These are phyloP conservation scores for Colossoma macropomum DNA, from an alignment of 2,113 vertebrate species.

Conservation along the genomic window DNA sequence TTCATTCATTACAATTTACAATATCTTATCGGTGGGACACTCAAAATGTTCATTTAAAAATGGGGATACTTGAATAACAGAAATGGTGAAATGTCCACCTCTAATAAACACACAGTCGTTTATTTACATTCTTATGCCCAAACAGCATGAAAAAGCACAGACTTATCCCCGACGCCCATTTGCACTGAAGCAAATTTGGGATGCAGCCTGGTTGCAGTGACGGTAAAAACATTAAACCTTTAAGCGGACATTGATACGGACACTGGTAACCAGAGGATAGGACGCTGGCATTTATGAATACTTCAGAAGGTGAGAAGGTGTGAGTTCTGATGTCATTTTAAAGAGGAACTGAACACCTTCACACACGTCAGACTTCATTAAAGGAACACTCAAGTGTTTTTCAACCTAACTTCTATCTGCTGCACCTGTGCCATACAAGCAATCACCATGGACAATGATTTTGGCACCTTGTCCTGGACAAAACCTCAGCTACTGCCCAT, in stretches of 20 bases:
- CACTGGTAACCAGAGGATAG: not conserved
- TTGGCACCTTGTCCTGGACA: no score
- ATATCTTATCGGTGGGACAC: no score
- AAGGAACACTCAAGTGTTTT: not conserved
- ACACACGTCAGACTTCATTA: not conserved
- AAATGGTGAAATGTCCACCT: no score
- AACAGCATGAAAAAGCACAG: not conserved
- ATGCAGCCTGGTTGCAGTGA: not conserved
- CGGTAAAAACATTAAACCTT: not conserved
- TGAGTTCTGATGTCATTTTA: not conserved
- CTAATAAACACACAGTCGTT: no score
- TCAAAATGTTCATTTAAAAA: no score
- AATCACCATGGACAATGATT: no score
- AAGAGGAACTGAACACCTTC: not conserved
- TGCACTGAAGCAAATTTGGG: no score
- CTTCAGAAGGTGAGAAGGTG: not conserved
- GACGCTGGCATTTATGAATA: not conserved
- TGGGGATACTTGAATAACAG: no score
- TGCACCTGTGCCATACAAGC: no score
- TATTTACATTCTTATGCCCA: not conserved
- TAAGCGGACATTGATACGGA: not conserved
- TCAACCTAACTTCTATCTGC: no score
- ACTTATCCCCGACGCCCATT: not conserved
- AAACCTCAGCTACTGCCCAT: no score
- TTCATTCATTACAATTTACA: no score